These are phyloP conservation scores for Microtus ochrogaster DNA, from an alignment of 2,113 vertebrate genomes.

Conservation along the genomic window DNA sequence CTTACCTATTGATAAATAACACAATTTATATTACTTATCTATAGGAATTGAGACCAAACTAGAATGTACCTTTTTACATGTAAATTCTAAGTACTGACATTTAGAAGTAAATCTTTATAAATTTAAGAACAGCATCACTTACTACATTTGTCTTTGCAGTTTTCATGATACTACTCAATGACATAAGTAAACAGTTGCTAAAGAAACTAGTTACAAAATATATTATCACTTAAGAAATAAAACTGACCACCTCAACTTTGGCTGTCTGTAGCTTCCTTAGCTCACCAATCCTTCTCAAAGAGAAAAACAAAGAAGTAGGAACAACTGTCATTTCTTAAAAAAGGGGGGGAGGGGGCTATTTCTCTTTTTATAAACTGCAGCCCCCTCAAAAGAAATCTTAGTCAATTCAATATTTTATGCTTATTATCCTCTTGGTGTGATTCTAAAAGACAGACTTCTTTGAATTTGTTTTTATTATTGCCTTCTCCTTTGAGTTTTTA, in stretches of 20 bases:
- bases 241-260: constrained; percentile 24
- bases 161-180: background rate
- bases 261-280: constrained; percentile 27
- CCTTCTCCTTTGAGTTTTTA: background rate
- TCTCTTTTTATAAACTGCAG: background rate
- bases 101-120: constrained; percentile 57
- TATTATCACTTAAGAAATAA: constrained; percentile 63
- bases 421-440: background rate
- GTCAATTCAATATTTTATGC: background rate
- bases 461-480: constrained; percentile 13
- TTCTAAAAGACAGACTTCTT: constrained; percentile 16
- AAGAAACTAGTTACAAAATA: constrained; percentile 65
- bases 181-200: constrained; percentile 51
- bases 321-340: constrained; percentile 16
- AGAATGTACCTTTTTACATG: background rate
- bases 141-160: background rate
- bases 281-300: constrained; percentile 8
- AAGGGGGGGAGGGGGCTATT: background rate
- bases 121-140: constrained; percentile 11
- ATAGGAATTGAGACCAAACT: background rate
- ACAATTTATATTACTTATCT: background rate
- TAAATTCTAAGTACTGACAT: constrained; percentile 20
- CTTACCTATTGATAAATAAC: constrained; percentile 31
- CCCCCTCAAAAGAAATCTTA: background rate
- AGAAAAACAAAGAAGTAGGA: constrained; percentile 5